Percentiles rank a stretch among this genome's conserved stretches.
Evolutionary conservation across 2,888 invertebrate species (phyloP).

Genomic region (Nasonia oneida): DNA sequence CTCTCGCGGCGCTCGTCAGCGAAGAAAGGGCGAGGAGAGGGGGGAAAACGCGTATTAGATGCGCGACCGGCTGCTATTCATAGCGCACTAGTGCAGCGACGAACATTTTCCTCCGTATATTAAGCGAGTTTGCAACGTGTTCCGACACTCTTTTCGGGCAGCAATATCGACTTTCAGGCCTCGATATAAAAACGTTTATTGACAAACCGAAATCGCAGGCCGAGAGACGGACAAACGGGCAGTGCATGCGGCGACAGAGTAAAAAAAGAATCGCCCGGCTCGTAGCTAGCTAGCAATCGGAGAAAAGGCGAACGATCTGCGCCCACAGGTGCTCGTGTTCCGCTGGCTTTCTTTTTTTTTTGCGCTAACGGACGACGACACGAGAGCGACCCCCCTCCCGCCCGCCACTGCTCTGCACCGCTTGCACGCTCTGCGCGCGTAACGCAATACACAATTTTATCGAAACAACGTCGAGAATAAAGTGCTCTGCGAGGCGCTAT

Average conservation of each 20-base stretch:
- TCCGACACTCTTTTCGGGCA: neutral
- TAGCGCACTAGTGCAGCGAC: constrained; percentile 60
- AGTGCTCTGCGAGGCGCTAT: neutral
- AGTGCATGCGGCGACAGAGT: neutral
- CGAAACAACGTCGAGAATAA: neutral
- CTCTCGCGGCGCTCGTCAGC: neutral
- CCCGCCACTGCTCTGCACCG: neutral
- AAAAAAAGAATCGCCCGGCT: neutral
- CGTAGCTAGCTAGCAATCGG: neutral
- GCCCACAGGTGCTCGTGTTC: neutral
- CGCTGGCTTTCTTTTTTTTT: neutral
- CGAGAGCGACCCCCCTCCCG: neutral
- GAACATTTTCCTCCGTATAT: constrained; percentile 37
- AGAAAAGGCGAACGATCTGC: constrained; percentile 8
- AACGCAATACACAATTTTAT: neutral
- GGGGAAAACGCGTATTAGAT: constrained; percentile 42
- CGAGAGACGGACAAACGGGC: neutral
- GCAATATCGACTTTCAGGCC: neutral
- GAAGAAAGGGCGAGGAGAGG: neutral
- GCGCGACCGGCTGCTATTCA: constrained; percentile 66
- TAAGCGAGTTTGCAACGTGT: neutral
- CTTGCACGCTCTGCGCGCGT: neutral
- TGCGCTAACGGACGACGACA: neutral
- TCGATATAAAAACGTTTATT: neutral
- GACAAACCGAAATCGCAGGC: neutral